phyloP scores from a whole-genome alignment of 2,797 vertebrate species.

The Sorex maritimensis region DNA sequence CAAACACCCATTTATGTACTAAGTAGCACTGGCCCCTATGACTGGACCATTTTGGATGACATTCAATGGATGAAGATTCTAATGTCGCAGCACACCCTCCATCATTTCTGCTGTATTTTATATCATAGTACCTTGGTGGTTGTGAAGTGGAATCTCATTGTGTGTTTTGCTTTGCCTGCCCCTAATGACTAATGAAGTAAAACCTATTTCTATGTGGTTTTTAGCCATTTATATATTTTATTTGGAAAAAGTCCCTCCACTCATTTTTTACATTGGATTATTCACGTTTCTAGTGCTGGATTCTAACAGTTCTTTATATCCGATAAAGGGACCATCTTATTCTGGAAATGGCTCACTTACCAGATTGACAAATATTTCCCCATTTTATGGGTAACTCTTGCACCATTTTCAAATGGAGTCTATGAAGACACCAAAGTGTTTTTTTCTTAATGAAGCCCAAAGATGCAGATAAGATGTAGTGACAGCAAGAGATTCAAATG shows the following conservation, averaged over 20 bases:
- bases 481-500: background rate
- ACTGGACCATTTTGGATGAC: too few relatives aligned
- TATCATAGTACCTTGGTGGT: background rate
- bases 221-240: background rate
- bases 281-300: background rate
- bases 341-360: background rate
- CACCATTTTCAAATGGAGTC: background rate
- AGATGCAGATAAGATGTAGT: background rate
- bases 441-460: conserved; percentile 19
- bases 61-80: background rate
- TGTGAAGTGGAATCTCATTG: conserved; percentile 9
- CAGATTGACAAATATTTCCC: conserved; percentile 20
- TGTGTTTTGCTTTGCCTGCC: conserved; percentile 26
- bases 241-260: conserved; percentile 32
- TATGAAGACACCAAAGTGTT: background rate
- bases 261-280: conserved; percentile 24
- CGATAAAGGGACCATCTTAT: background rate
- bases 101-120: background rate
- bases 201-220: background rate
- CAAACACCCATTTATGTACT: too few relatives aligned
- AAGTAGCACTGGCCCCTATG: too few relatives aligned
- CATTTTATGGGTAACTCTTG: conserved; percentile 1
- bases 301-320: conserved; percentile 14
- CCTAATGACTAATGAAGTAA: background rate
- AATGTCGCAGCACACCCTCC: background rate